Evolutionary conservation across 1,140 invertebrate genomes (phyloP), one percentile per base, ranked within the genome.

Genomic region (Drosophila nasuta): DNA sequence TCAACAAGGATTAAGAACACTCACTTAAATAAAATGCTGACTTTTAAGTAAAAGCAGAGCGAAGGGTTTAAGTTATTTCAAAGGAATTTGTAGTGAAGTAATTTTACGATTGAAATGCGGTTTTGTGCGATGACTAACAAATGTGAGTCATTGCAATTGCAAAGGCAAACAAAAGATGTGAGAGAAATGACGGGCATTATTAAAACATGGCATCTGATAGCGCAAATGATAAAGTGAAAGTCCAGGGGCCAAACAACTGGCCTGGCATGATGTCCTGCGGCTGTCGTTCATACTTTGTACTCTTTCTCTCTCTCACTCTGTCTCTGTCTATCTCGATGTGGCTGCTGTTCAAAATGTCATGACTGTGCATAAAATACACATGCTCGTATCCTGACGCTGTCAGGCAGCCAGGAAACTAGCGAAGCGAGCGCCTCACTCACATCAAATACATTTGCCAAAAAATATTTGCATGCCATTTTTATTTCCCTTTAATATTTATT

Each of bases 401-500:
- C 49, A 52, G 62, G 35, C 30, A 7, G 49, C 10, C 35, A 5
- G 33, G 60, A 64, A 64, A 43, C 28, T 11, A 41, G 33, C 20
- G 20, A 25, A 25, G 4, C 59, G 48, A 49, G 43, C 52, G 57
- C 20, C 20, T 25, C 20, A 25, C 20, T 45, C 25, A 35, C 68
- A 30, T 59, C 68, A 63, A 64, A 63, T 58, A 75, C 59, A 66
- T 38, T 74, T 33, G 57, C 63, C 48, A 64, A 33, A 67, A 20
- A 73, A 49, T 75, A 79, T 86, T 79, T 66, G 63, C 82, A 78
- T 75, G 59, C 25, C 75, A 86, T 76, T 87, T 86, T 86, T 74
- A 65, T 82, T 81, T 72, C 51, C 51, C 67, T 79, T 73, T 76
- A 78, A 79, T 86, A 79, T 86, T 78, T 75, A 81, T 83, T 71